Percentiles rank a stretch among this genome's conserved stretches.
Evolutionary conservation across 2,888 invertebrate genomes (phyloP).

Genomic region (Drosophila prostipennis): DNA sequence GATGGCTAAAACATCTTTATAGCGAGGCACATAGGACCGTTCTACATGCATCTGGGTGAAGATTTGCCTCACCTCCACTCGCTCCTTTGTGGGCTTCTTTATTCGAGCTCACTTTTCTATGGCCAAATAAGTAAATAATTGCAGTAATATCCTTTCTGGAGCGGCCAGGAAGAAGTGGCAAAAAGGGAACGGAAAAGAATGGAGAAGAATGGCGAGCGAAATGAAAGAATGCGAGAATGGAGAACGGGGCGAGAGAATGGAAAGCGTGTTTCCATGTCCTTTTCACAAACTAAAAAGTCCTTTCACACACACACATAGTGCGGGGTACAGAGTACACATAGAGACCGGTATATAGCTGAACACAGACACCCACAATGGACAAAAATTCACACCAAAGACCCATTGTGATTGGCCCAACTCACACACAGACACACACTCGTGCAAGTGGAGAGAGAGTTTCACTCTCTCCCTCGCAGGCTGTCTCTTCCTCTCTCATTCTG

Average conservation of each 20-base stretch:
- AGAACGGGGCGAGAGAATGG: constrained; percentile 59
- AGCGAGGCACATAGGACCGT: constrained; percentile 26
- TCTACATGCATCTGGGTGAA: constrained; percentile 27
- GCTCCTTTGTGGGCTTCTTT: constrained; percentile 56
- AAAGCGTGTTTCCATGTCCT: constrained; percentile 78
- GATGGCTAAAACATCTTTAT: constrained; percentile 13
- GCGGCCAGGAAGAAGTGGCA: constrained; percentile 48
- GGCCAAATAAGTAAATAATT: constrained; percentile 77
- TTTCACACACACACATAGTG: constrained; percentile 45
- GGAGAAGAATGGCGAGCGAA: constrained; percentile 45
- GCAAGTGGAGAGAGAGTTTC: constrained; percentile 16
- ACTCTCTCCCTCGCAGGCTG: constrained; percentile 9
- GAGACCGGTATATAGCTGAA: constrained; percentile 44
- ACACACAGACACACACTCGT: constrained; percentile 36
- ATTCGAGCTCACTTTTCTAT: constrained; percentile 66
- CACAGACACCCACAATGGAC: constrained; percentile 59
- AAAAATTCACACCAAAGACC: constrained; percentile 83
- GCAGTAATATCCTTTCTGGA: constrained; percentile 78
- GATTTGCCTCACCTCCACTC: constrained; percentile 28
- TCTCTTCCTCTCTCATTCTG: constrained; percentile 44
- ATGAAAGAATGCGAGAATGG: constrained; percentile 69
- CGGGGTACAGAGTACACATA: constrained; percentile 28
- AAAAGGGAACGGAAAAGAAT: constrained; percentile 39
- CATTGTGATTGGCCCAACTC: constrained; percentile 84
- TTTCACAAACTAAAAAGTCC: constrained; percentile 75